Base-by-base conservation (phyloP, 2,113 vertebrate species). In the Pseudopipra pipra region DNA sequence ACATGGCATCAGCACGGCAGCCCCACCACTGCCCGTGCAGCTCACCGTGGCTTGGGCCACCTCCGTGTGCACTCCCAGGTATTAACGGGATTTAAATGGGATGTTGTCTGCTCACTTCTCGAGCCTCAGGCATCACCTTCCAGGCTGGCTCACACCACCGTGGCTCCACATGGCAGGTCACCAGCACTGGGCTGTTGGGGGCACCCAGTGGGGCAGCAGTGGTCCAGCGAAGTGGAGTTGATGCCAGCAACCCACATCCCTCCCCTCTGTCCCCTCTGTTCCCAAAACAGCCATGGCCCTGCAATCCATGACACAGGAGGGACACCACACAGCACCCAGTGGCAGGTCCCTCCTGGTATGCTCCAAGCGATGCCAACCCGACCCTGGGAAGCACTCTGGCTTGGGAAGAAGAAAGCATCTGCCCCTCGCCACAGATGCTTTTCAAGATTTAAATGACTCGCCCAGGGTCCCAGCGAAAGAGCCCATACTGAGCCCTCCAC, bases 141-240 rank as follows among this genome's bases (percentile, higher is more conserved):
- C 63, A 21, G 58, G 74, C 44, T 31, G 3, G 46, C 63, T 59
- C 5, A 13, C 77, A 39, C n/a, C 24, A 7, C 6, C 27, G 1
- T 7, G 6, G 61, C 66, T n/a, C 39, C 6, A 18, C 51, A 23
- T 3, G 10, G 76, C 81, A 23, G 5, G 73, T 30, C 6, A 6
- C 14, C 16, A 6, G 39, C 39, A 2, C 87, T 1, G 27, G 39
- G 81, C 21, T 25, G 43, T 31, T 2, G 0, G 12, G 37, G 49
- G 41, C 33, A 79, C 12, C 41, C 35, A 1, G 51, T 0, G 5
- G 12, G 79, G 46, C 33, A 14, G 46, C 15, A 20, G 30, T 5
- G 11, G 20, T 14, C 23, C 1, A 0, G 47, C 6, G 2, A 9
- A 77, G 33, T 0, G 0, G 21, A 51, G 8, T 25, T 6, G 4